Conservation (phyloP, 2,797 vertebrate species). For the Spizella passerina region DNA sequence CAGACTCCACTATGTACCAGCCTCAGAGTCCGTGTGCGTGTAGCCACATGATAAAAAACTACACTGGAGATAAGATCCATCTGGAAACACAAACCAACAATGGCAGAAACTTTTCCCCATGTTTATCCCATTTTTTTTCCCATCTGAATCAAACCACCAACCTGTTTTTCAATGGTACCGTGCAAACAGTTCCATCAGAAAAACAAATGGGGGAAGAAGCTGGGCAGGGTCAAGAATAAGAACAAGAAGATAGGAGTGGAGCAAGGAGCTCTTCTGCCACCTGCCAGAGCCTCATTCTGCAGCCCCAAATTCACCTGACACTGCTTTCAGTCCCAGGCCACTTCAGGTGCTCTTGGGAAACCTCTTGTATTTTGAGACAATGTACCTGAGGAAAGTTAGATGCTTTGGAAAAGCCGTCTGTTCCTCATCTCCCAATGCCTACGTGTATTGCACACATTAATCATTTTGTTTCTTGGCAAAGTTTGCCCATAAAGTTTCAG, state of each 20-base stretch:
- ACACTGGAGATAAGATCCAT: background rate
- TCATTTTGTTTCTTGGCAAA: background rate
- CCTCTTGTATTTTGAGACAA: background rate
- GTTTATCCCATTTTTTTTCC: background rate
- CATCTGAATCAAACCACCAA: background rate
- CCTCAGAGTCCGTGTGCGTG: background rate
- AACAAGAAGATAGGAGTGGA: background rate
- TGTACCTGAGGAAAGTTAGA: background rate
- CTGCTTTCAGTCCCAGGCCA: background rate
- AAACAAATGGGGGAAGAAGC: background rate
- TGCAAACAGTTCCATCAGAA: background rate
- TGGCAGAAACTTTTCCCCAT: background rate
- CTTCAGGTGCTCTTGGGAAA: background rate
- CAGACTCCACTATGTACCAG: background rate
- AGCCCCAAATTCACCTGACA: background rate
- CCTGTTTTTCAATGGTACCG: fast-evolving
- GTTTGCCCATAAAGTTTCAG: background rate
- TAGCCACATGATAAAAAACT: background rate
- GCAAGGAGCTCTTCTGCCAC: background rate
- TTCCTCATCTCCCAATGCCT: background rate
- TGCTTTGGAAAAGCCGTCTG: background rate
- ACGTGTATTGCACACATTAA: background rate
- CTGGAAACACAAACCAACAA: background rate
- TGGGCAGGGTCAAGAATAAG: background rate
- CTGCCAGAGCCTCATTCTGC: background rate